These are phyloP conservation scores for Alviniconcha marisindica DNA, from an alignment of 1,140 invertebrate genomes.

Conservation along the genomic window DNA sequence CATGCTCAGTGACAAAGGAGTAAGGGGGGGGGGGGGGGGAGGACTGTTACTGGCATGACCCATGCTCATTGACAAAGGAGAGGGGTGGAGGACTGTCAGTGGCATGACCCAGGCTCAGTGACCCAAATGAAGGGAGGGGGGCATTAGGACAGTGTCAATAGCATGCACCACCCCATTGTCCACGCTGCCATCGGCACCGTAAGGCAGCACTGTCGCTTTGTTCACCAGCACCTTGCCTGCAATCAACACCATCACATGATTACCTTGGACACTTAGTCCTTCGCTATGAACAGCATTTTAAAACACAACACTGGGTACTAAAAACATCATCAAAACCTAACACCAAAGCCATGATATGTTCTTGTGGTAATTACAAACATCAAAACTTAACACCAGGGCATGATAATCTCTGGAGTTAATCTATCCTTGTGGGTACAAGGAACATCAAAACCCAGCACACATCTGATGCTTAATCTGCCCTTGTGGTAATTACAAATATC, in stretches of 20 bases:
- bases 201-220: background rate
- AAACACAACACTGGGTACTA: background rate
- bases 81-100: too few relatives aligned
- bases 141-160: conserved; percentile 74
- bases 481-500: too few relatives aligned
- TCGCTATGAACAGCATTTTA: background rate
- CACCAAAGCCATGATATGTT: background rate
- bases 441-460: too few relatives aligned
- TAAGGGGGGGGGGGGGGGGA: too few relatives aligned
- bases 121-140: conserved; percentile 52
- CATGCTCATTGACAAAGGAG: too few relatives aligned
- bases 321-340: background rate
- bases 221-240: conserved; percentile 1
- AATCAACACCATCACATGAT: background rate
- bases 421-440: too few relatives aligned
- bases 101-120: background rate
- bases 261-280: background rate
- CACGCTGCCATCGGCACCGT: conserved; percentile 64
- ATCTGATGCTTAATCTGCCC: too few relatives aligned
- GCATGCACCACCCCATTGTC: conserved; percentile 76
- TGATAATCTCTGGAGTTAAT: too few relatives aligned
- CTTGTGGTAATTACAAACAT: background rate
- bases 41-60: too few relatives aligned
- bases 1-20: too few relatives aligned
- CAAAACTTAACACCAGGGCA: too few relatives aligned